Conservation (phyloP, 1,140 invertebrate species). For the Manduca sexta region DNA sequence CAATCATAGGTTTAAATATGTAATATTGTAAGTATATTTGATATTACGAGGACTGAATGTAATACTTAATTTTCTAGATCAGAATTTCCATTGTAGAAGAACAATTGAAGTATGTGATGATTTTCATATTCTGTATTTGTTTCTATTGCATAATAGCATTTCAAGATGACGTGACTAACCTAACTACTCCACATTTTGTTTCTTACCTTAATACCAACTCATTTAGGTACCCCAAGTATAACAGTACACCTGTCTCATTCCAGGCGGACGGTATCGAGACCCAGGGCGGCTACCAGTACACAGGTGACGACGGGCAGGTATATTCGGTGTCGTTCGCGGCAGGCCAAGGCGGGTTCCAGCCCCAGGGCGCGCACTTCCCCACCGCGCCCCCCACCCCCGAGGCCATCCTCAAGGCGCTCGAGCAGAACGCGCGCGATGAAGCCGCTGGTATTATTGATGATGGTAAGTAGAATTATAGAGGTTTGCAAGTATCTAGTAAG, state of each 20-base stretch:
- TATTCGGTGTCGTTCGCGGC: constrained; percentile 82
- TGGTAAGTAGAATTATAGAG: constrained; percentile 32
- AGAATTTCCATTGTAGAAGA: too few species aligned
- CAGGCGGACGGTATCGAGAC: constrained; percentile 74
- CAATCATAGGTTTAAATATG: too few species aligned
- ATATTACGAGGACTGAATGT: too few species aligned
- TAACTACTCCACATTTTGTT: too few species aligned
- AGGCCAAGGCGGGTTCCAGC: constrained; percentile 73
- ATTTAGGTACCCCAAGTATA: background rate
- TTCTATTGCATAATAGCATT: too few species aligned
- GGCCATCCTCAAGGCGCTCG: constrained; percentile 77
- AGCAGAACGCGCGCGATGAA: constrained; percentile 72
- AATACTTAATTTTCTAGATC: too few species aligned
- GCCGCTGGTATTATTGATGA: constrained; percentile 65
- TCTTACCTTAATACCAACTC: background rate
- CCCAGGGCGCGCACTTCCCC: constrained; percentile 77
- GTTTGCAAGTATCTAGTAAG: too few species aligned
- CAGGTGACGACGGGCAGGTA: constrained; percentile 76
- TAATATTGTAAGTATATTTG: too few species aligned
- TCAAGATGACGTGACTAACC: too few species aligned
- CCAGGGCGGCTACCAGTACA: constrained; percentile 78
- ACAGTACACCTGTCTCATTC: constrained; percentile 13
- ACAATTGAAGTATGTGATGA: too few species aligned
- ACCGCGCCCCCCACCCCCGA: constrained; percentile 80
- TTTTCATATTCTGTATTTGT: too few species aligned